Base-by-base conservation (phyloP, 2,113 vertebrate genomes). In the Cygnus atratus region DNA sequence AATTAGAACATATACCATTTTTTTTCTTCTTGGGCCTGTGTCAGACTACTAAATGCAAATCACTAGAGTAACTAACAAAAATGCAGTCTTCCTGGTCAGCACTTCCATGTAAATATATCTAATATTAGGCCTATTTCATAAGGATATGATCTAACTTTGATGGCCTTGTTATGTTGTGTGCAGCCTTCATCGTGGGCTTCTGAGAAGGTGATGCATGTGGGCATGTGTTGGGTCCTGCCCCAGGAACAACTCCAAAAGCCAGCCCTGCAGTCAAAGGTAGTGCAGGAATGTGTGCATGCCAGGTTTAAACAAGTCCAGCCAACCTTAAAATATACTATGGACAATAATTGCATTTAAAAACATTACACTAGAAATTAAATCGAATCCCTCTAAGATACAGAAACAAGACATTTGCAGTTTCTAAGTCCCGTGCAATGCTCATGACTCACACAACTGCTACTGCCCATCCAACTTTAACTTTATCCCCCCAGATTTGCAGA, bases 111-210 rank as follows among this genome's bases (percentile, higher is more conserved):
- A 31, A 77, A 63, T 26, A 37, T 37, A 54, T 46, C 22, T 22
- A 54, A 22, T 29, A 58, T 41, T 6, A 46, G 28, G 10, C 7
- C 12, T 43, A 68, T 70, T 68, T 55, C 48, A 59, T 6, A 39
- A 63, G 61, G 54, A 48, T 46, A 33, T 54, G 29, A 17, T 63
- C 43, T 73, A 43, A 68, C 29, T 48, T 59, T 11, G 13, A 35
- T 0, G 2, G 17, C 10, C 16, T 41, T 58, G 8, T 25, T 57
- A 35, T 24, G 5, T 2, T 31, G 25, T 15, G 11, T 52, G 46
- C 24, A 66, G 35, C 58, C 55, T 9, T 85, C 13, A 5, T 9
- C 22, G 18, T 31, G 48, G 21, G 9, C 24, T 67, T 83, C 67
- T 50, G n/a, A 59, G 75, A 22, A 73, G 48, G 24, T 37, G 33